phyloP scores from a whole-genome alignment of 2,888 invertebrate species.

The Seira sanloemensis region DNA sequence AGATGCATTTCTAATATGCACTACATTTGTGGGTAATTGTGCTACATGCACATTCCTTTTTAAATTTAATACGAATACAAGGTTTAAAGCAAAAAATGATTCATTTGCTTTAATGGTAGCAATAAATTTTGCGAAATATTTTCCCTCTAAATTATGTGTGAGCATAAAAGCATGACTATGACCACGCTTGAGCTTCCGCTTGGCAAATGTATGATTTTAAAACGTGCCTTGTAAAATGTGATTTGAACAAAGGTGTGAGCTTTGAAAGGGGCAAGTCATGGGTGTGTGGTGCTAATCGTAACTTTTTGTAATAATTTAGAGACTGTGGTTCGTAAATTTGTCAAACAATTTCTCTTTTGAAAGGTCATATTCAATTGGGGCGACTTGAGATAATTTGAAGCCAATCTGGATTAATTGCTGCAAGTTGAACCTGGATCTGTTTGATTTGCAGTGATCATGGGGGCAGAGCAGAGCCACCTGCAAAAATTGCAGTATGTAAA shows the following conservation, averaged over 20 bases:
- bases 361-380: neutral
- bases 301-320: neutral
- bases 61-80: neutral
- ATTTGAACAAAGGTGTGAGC: neutral
- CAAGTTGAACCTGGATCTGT: neutral
- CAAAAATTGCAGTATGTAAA: slow-evolving; percentile 36
- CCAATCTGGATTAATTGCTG: neutral
- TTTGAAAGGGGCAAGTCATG: neutral
- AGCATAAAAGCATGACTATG: neutral
- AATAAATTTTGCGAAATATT: neutral
- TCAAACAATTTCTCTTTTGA: neutral
- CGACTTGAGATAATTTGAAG: neutral
- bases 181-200: neutral
- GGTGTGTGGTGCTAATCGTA: neutral
- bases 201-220: too few relatives aligned
- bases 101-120: neutral
- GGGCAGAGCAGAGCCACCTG: slow-evolving; percentile 65
- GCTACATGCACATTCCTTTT: too few relatives aligned
- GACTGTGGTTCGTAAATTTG: neutral
- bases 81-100: neutral
- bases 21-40: too few relatives aligned
- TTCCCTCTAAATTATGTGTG: neutral
- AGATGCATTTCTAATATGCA: neutral
- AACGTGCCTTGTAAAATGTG: neutral
- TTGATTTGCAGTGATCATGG: slow-evolving; percentile 37